A percentile compares a stretch with the other conserved stretches of the same genome.
These are phyloP conservation scores for Oscheius sp. DNA, from an alignment of 2,888 invertebrate genomes.

Conservation along the genomic window DNA sequence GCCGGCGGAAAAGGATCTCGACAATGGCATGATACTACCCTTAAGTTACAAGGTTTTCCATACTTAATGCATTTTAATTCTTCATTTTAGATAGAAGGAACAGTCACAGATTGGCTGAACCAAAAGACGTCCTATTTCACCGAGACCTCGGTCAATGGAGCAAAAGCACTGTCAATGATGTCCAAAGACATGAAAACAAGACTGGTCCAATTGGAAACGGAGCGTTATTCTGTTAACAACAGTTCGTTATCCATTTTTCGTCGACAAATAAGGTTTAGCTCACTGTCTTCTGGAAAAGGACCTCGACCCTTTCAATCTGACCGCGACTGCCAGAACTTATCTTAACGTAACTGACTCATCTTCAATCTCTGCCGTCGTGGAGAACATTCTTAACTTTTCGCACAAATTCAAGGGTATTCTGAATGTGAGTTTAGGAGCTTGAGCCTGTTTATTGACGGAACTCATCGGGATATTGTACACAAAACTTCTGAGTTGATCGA, in stretches of 20 bases:
- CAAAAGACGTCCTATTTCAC: constrained; percentile 4
- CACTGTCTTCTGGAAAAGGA: constrained; percentile 18
- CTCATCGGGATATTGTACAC: too few species aligned
- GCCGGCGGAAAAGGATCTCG: not conserved
- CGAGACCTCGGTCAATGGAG: constrained; percentile 19
- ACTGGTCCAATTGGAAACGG: constrained; percentile 2
- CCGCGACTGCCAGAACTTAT: not conserved
- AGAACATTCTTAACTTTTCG: constrained; percentile 2
- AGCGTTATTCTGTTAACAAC: constrained; percentile 18
- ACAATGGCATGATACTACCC: constrained; percentile 5
- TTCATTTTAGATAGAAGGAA: constrained; percentile 22
- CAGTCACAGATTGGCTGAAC: constrained; percentile 24
- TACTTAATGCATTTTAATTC: not conserved
- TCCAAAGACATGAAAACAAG: not conserved
- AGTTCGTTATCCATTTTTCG: not conserved
- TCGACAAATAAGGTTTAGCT: not conserved
- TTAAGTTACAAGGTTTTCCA: constrained; percentile 10
- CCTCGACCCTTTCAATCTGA: not conserved
- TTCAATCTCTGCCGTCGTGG: constrained; percentile 9
- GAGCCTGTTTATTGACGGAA: too few species aligned
- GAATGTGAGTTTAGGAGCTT: not conserved
- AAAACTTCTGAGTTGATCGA: too few species aligned
- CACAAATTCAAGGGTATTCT: constrained; percentile 7
- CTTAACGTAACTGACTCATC: constrained; percentile 3
- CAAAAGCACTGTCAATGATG: not conserved